phyloP scores from a whole-genome alignment of 2,113 vertebrate species.

The Tauraco erythrolophus region DNA sequence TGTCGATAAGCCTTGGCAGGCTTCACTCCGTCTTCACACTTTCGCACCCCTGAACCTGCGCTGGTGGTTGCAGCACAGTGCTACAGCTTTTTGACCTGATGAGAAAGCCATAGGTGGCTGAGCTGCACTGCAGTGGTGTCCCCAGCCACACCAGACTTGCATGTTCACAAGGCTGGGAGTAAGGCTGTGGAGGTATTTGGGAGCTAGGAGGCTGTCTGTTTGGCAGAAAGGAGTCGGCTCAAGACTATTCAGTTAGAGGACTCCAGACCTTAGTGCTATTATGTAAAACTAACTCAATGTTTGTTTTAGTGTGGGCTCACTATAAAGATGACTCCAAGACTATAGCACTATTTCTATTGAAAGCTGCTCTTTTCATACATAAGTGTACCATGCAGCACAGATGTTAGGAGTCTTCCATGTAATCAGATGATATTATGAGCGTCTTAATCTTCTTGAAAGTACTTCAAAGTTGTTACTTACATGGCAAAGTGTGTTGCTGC shows the following conservation, averaged over 20 bases:
- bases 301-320: neutral
- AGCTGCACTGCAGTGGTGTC: neutral
- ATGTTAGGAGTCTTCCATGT: neutral
- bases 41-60: fast-evolving
- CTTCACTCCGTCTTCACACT: neutral
- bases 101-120: neutral
- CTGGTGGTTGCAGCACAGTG: neutral
- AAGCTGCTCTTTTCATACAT: neutral
- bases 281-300: neutral
- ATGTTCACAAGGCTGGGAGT: neutral
- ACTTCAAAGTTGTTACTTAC: neutral
- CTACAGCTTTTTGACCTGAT: neutral
- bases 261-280: neutral
- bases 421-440: neutral
- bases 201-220: neutral
- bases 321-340: neutral
- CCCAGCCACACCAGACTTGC: neutral
- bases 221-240: neutral
- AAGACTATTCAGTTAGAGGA: neutral
- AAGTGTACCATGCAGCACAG: neutral
- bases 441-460: neutral
- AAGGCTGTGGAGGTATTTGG: neutral
- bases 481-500: neutral
- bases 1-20: neutral
- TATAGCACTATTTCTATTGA: neutral